Conservation (phyloP, 2,888 invertebrate species). For the Acleris literana region DNA sequence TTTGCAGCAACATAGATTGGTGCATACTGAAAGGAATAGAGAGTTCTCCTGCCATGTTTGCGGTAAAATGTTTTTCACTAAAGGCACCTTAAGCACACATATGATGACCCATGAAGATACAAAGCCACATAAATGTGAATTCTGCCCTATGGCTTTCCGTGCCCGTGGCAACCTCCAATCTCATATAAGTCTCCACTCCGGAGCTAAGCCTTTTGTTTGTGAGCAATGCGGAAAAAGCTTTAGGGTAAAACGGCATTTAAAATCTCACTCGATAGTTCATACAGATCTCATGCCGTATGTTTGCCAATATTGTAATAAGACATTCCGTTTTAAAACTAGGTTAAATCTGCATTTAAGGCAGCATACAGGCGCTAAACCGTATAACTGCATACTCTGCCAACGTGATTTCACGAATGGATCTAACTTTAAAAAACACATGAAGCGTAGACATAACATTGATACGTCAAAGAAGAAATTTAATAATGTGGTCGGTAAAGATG, state of each 20-base stretch:
- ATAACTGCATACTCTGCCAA: slow-evolving; percentile 69
- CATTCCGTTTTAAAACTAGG: slow-evolving; percentile 74
- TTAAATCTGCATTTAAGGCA: slow-evolving; percentile 73
- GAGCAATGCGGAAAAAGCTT: slow-evolving; percentile 78
- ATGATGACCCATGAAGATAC: slow-evolving; percentile 72
- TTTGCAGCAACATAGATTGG: slow-evolving; percentile 65
- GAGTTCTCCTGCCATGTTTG: slow-evolving; percentile 76
- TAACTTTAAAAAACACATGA: slow-evolving; percentile 79
- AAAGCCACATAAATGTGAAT: slow-evolving; percentile 73
- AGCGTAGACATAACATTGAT: slow-evolving; percentile 71
- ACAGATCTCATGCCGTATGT: slow-evolving; percentile 74
- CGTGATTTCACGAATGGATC: slow-evolving; percentile 78
- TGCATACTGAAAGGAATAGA: slow-evolving; percentile 73
- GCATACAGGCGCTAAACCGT: slow-evolving; percentile 77
- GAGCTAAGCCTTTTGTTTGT: slow-evolving; percentile 73
- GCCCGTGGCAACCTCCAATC: slow-evolving; percentile 72
- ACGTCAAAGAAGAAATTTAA: slow-evolving; percentile 63
- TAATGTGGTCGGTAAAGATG: slow-evolving; percentile 47
- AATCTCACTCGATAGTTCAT: slow-evolving; percentile 76
- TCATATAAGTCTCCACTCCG: slow-evolving; percentile 70
- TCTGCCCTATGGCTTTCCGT: slow-evolving; percentile 71
- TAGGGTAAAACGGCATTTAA: slow-evolving; percentile 72
- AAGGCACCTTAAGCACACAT: slow-evolving; percentile 72
- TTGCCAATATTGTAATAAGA: slow-evolving; percentile 73
- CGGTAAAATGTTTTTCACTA: slow-evolving; percentile 78